phyloP scores from a whole-genome alignment of 2,113 vertebrate genomes.

The Lethenteron camtschaticum region DNA sequence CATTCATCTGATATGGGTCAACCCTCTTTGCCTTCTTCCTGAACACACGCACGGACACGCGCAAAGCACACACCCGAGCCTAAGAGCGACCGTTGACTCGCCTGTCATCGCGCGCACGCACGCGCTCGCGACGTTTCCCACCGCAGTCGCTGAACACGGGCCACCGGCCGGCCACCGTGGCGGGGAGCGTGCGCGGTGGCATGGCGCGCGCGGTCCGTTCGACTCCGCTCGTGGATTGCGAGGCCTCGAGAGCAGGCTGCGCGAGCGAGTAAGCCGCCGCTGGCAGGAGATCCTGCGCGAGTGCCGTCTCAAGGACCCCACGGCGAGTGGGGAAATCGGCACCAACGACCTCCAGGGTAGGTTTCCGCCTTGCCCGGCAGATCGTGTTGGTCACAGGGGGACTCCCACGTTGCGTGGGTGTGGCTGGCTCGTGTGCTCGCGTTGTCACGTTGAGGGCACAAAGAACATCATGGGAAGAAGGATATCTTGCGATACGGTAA shows the following conservation, averaged over 20 bases:
- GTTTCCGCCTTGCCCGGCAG: neutral
- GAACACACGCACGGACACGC: too few relatives aligned
- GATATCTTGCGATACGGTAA: too few relatives aligned
- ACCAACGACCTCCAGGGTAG: conserved; percentile 23
- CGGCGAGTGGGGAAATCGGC: conserved; percentile 19
- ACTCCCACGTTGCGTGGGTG: too few relatives aligned
- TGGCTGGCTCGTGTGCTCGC: too few relatives aligned
- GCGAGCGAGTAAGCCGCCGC: conserved; percentile 17
- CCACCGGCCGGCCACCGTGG: conserved; percentile 1
- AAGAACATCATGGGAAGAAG: too few relatives aligned
- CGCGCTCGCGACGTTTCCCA: neutral
- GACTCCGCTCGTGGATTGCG: conserved; percentile 13
- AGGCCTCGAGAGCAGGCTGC: conserved; percentile 22
- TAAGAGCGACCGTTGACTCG: too few relatives aligned
- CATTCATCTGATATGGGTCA: too few relatives aligned
- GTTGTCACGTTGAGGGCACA: too few relatives aligned
- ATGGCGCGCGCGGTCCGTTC: conserved; percentile 8
- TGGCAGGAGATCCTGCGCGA: conserved; percentile 27
- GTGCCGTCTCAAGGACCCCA: conserved; percentile 21
- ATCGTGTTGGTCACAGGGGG: too few relatives aligned
- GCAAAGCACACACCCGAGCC: too few relatives aligned
- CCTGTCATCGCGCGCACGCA: neutral
- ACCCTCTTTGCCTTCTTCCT: too few relatives aligned
- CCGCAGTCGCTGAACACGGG: neutral
- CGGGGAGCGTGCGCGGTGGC: neutral